Base-by-base conservation (phyloP, 1,140 invertebrate species). In the Drosophila hydei region DNA sequence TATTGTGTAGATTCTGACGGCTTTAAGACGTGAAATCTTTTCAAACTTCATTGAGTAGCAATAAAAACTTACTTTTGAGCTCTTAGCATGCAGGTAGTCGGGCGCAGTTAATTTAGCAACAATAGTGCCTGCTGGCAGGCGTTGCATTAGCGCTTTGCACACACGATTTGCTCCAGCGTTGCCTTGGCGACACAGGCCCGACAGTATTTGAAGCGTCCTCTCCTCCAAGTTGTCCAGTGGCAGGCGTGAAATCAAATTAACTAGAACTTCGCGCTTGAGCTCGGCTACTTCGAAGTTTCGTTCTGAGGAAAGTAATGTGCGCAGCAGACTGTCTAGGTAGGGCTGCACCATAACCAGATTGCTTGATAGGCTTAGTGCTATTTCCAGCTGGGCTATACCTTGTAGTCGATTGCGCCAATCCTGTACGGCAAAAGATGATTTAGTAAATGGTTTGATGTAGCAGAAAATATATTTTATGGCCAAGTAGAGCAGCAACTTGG, bases 61-160 rank as follows among this genome's bases (percentile, higher is more conserved):
- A n/a, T 6, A 1, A 27, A 18, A 7, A 11, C 36, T 63, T 65
- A 94, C 94, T 91, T 94, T 94, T 2, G 94, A 93, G 71, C 95
- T 95, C 75, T 94, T 94, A 50, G 93, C 93, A 68, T 94, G 93
- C 30, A 95, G 90, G 80, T 94, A 94, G n/a, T 94, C 93, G 12
- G 93, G 92, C 6, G 94, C 93, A 30, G 94, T 91, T 21, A 96
- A 79, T 68, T 94, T 93, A 68, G 94, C 92, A 9, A 96, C 90
- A 30, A 96, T 93, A 21, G 93, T 91, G 60, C 93, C 93, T 4
- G 95, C 94, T 27, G 93, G 92, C 23, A 94, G 92, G n/a, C 93
- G 91, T 50, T 94, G 93, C 94, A 96, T 96, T 40, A 95, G 89
- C 9, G 93, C 92, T 59, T 95, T 94, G 6, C 94, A 93, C 6